Conservation (phyloP, 1,140 invertebrate species). For the Frieseomelitta varia region DNA sequence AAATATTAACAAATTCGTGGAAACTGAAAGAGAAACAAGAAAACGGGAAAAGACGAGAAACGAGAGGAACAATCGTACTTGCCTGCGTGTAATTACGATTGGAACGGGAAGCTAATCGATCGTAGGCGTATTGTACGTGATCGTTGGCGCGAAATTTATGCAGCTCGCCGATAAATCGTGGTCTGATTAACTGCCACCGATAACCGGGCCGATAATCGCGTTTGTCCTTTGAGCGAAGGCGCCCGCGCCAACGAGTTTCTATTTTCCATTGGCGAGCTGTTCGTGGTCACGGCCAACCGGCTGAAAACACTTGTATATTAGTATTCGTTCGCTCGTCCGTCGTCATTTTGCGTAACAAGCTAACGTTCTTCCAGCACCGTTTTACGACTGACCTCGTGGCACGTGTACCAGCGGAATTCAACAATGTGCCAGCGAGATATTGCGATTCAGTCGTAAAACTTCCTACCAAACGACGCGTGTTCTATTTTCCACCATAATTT, state of each 20-base stretch:
- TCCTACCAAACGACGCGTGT: background rate
- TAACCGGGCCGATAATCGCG: constrained; percentile 31
- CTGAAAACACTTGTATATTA: constrained; percentile 40
- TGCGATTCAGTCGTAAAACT: constrained; percentile 21
- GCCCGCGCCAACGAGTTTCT: constrained; percentile 18
- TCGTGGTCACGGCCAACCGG: constrained; percentile 48
- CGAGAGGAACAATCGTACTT: background rate
- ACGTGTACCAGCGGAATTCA: constrained; percentile 25
- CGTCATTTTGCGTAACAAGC: constrained; percentile 48
- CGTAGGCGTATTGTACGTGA: background rate
- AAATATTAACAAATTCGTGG: background rate
- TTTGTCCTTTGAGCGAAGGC: constrained; percentile 36
- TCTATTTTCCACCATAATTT: background rate
- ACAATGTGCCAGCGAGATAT: background rate
- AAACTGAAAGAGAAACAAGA: background rate
- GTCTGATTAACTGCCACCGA: constrained; percentile 14
- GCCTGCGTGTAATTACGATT: background rate
- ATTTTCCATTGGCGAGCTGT: constrained; percentile 26
- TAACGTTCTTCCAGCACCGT: constrained; percentile 29
- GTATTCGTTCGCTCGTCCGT: constrained; percentile 33
- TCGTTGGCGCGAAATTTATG: constrained; percentile 11
- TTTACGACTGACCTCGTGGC: constrained; percentile 38
- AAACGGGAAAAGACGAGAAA: background rate
- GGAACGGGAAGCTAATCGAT: background rate
- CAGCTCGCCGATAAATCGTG: constrained; percentile 6